Evolutionary conservation across 2,797 vertebrate genomes (phyloP).

Genomic region (Amazona finschi): DNA sequence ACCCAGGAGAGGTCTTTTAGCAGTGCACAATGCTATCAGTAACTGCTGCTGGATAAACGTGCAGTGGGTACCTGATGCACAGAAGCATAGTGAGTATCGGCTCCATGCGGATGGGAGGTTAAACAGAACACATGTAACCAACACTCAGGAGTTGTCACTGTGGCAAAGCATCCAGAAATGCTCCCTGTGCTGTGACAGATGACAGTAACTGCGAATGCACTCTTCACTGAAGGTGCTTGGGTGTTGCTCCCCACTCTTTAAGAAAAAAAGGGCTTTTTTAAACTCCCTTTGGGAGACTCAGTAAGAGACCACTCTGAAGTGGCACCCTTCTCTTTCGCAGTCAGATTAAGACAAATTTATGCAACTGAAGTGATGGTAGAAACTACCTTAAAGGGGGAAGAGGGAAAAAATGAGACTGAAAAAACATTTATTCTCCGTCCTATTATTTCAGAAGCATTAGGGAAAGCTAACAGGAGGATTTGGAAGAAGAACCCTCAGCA

Average conservation of each 20-base stretch:
- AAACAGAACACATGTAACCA: rapidly evolving
- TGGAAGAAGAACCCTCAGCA: not conserved
- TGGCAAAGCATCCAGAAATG: not conserved
- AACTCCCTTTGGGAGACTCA: not conserved
- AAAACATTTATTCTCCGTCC: not conserved
- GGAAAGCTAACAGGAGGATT: not conserved
- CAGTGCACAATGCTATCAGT: rapidly evolving
- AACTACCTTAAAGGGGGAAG: not conserved
- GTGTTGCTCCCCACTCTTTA: not conserved
- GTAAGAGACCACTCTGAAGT: not conserved
- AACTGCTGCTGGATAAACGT: not conserved
- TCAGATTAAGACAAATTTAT: not conserved
- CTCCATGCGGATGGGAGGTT: not conserved
- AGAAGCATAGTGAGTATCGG: rapidly evolving
- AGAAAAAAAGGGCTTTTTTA: not conserved
- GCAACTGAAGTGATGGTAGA: not conserved
- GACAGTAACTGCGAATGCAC: not conserved
- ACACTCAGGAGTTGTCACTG: rapidly evolving
- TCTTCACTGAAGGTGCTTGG: not conserved
- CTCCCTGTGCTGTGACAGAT: not conserved
- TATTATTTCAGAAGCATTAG: not conserved
- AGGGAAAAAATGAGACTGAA: not conserved
- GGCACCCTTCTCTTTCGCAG: not conserved
- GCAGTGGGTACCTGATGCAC: not conserved
- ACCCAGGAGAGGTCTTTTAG: not conserved